These are phyloP conservation scores for Nycticebus coucang DNA, from an alignment of 2,113 vertebrate species.

Conservation along the genomic window DNA sequence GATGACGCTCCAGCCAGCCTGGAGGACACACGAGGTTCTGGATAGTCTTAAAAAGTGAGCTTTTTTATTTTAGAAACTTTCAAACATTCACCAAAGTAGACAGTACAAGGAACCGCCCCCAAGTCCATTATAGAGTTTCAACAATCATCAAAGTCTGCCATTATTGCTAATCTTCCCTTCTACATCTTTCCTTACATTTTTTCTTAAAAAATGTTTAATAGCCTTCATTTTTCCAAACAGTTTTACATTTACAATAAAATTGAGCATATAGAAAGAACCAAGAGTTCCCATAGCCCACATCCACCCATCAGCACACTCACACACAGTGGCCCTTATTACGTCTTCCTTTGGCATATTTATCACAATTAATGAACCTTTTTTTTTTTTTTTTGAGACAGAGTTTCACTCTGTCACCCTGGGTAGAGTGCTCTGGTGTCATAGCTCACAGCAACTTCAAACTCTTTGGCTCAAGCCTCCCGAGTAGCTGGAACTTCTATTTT, in stretches of 20 bases:
- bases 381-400: too few relatives aligned
- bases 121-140: not conserved
- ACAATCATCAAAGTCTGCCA: not conserved
- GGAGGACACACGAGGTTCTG: not conserved
- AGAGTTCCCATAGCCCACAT: not conserved
- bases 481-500: too few relatives aligned
- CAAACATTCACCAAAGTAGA: not conserved
- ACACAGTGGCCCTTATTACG: not conserved
- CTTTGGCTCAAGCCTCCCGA: too few relatives aligned
- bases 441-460: too few relatives aligned
- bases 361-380: not conserved
- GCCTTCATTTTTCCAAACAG: not conserved
- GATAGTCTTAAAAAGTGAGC: not conserved
- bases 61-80: not conserved
- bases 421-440: too few relatives aligned
- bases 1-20: not conserved
- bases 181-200: not conserved
- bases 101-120: not conserved
- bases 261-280: not conserved
- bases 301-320: not conserved
- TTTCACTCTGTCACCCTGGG: too few relatives aligned
- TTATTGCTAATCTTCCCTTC: not conserved
- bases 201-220: not conserved
- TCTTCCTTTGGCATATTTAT: not conserved
- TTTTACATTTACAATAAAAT: slow-evolving; percentile 11